Evolutionary conservation across 2,797 vertebrate species (phyloP).

Genomic region (Melanotaenia boesemani): DNA sequence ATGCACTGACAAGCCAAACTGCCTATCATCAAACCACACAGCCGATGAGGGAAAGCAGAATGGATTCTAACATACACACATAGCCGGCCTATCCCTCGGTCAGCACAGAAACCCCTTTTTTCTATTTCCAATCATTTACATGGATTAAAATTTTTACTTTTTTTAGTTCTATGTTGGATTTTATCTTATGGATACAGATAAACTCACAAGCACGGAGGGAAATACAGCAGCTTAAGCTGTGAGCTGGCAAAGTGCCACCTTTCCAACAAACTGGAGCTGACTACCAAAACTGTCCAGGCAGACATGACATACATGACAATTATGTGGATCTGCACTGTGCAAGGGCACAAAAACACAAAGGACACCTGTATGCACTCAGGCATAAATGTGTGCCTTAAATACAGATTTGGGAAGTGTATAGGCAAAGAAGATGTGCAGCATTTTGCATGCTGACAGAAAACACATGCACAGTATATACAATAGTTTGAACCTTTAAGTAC

Average conservation of each 20-base stretch:
- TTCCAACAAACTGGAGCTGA: slow-evolving; percentile 63
- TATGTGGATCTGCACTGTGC: slow-evolving; percentile 40
- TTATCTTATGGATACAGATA: slow-evolving; percentile 36
- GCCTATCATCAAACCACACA: slow-evolving; percentile 62
- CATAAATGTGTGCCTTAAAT: neutral
- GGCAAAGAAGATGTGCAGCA: neutral
- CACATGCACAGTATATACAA: slow-evolving; percentile 17
- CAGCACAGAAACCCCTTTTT: slow-evolving; percentile 29
- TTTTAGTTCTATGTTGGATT: slow-evolving; percentile 37
- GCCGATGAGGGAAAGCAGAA: slow-evolving; percentile 36
- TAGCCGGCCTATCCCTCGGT: slow-evolving; percentile 14
- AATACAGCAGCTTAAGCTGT: slow-evolving; percentile 65
- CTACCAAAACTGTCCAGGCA: slow-evolving; percentile 63
- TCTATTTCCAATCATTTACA: slow-evolving; percentile 23
- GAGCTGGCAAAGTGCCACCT: slow-evolving; percentile 60
- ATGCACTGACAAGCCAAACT: slow-evolving; percentile 42
- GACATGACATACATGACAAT: slow-evolving; percentile 75
- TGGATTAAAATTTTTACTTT: slow-evolving; percentile 20
- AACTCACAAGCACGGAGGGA: slow-evolving; percentile 30
- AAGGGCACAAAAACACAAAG: slow-evolving; percentile 56
- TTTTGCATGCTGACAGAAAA: slow-evolving; percentile 6
- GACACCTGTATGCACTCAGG: slow-evolving; percentile 31
- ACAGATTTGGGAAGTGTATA: slow-evolving; percentile 1
- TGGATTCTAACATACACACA: slow-evolving; percentile 24
- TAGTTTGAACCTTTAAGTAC: slow-evolving; percentile 24